Conservation (phyloP, 2,113 vertebrate species). For the Elachura formosa region DNA sequence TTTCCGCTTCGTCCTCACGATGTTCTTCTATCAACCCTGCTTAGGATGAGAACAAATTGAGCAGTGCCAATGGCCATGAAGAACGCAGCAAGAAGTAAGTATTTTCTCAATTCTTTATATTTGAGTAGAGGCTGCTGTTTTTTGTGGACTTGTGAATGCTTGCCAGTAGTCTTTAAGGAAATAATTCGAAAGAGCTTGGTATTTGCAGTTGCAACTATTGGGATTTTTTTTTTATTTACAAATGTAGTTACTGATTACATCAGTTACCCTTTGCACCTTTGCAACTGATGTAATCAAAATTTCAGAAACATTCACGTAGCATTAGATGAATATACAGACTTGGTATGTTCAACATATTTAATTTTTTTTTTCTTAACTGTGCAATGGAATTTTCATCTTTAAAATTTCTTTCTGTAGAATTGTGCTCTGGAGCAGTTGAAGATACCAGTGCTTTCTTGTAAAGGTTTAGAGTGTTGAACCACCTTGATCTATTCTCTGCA, state of each 20-base stretch:
- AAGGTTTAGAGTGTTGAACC: not conserved
- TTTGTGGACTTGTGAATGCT: fast-evolving
- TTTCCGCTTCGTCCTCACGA: constrained; percentile 95
- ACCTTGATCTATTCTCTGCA: fast-evolving
- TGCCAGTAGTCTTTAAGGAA: not conserved
- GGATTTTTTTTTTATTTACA: not conserved
- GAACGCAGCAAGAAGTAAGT: constrained; percentile 94
- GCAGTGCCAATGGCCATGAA: constrained; percentile 89
- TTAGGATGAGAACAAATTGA: constrained; percentile 95
- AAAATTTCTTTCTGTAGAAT: not conserved
- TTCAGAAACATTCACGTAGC: not conserved
- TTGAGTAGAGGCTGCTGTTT: not conserved
- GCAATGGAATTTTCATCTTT: not conserved
- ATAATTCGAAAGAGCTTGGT: not conserved
- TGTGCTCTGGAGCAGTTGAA: not conserved
- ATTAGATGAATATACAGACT: not conserved
- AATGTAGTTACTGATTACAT: too few relatives aligned
- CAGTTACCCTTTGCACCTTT: too few relatives aligned
- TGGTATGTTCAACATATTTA: not conserved
- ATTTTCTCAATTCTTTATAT: not conserved
- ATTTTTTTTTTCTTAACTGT: not conserved
- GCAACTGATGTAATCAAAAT: not conserved
- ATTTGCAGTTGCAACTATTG: not conserved
- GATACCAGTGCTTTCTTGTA: not conserved
- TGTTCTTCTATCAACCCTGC: constrained; percentile 99